Evolutionary conservation across 1,140 invertebrate species (phyloP).

Genomic region (Diorhabda carinulata): DNA sequence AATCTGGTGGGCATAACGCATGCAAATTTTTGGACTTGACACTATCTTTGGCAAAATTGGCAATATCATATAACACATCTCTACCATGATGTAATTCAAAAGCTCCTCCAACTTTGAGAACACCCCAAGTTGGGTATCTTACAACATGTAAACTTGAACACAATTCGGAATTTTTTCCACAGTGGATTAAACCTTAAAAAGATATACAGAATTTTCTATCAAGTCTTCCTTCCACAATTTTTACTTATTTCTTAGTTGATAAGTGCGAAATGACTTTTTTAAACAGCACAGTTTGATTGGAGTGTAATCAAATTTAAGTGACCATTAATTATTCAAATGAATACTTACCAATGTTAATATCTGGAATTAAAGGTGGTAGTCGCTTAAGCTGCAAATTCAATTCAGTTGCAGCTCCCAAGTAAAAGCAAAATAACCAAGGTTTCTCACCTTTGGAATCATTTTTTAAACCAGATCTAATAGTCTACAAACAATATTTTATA

Average conservation of each 20-base stretch:
- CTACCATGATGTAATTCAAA: conserved; percentile 71
- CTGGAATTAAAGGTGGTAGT: conserved; percentile 57
- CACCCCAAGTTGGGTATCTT: conserved; percentile 66
- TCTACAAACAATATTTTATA: conserved; percentile 42
- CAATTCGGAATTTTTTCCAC: conserved; percentile 51
- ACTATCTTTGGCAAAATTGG: conserved; percentile 65
- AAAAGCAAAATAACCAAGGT: conserved; percentile 66
- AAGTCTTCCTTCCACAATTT: not conserved
- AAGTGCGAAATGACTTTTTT: no score
- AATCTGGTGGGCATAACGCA: conserved; percentile 59
- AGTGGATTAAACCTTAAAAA: conserved; percentile 59
- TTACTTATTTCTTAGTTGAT: no score
- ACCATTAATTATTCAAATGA: not conserved
- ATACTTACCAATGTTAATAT: conserved; percentile 55
- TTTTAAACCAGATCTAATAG: conserved; percentile 47
- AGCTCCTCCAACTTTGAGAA: conserved; percentile 66
- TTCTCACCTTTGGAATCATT: conserved; percentile 36
- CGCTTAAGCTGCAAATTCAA: conserved; percentile 58
- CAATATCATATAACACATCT: conserved; percentile 60
- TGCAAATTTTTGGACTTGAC: conserved; percentile 60
- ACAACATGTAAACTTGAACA: conserved; percentile 56
- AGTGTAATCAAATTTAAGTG: no score
- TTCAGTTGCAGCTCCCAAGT: conserved; percentile 52
- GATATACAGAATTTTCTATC: not conserved
- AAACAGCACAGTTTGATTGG: no score